A percentile compares a stretch with the other conserved stretches of the same genome.
These are phyloP conservation scores for Pollimyrus isidori DNA, from an alignment of 2,113 vertebrate species.

Conservation along the genomic window DNA sequence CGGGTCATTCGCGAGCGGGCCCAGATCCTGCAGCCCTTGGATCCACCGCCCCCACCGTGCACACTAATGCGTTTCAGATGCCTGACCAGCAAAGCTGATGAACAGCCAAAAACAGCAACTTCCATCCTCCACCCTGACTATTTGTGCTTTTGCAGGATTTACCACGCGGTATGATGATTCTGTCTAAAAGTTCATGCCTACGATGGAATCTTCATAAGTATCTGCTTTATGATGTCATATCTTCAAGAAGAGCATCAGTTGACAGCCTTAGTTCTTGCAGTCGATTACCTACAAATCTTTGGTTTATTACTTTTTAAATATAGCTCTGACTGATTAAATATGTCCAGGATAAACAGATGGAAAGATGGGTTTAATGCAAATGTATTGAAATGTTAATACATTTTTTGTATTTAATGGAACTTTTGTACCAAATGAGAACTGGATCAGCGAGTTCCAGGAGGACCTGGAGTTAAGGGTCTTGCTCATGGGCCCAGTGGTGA, in stretches of 20 bases:
- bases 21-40: conserved; percentile 38
- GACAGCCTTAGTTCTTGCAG: background rate
- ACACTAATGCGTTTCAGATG: conserved; percentile 50
- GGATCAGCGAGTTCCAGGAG: background rate
- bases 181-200: background rate
- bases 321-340: background rate
- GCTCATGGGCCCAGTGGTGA: background rate
- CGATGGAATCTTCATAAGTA: background rate
- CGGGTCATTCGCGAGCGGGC: conserved; percentile 39
- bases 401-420: background rate
- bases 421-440: background rate
- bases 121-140: background rate
- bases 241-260: background rate
- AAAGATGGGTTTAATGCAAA: background rate
- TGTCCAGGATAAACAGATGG: background rate
- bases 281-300: background rate
- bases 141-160: background rate
- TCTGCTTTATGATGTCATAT: background rate
- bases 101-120: conserved; percentile 34
- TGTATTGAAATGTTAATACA: background rate
- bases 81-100: conserved; percentile 20
- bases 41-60: conserved; percentile 35
- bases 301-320: background rate
- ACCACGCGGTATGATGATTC: background rate
- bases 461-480: background rate